Evolutionary conservation across 2,888 invertebrate genomes (phyloP), one percentile per base, ranked within the genome.

Genomic region (Rugalucina vietnamica): DNA sequence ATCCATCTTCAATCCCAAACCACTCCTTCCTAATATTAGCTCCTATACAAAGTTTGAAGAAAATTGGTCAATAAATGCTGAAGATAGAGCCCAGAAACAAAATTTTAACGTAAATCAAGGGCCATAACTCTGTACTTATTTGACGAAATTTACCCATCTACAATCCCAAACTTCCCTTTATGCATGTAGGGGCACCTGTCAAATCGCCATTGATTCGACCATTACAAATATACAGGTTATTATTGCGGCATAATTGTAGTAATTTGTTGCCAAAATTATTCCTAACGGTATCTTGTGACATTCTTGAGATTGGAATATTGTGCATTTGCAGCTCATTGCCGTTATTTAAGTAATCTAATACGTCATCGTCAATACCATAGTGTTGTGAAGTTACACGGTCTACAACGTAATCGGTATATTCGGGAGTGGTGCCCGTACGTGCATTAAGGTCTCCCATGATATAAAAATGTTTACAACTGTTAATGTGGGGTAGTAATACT

Each of bases 401-500:
- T 54, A 54, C 10, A 21, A 4, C 21, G n/a, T n/a, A 18, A n/a
- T 54, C 54, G 8, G n/a, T 18, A 54, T 14, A 54, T 8, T 54
- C 54, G 3, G 54, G 14, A 14, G 54, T 4, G 54, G 10, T 54
- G n/a, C 54, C n/a, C n/a, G 54, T 54, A 54, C 54, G 54, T 4
- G 54, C 54, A 54, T 54, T 54, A 18, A 54, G n/a, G n/a, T 54
- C 54, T 54, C 54, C 54, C 54, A 54, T 54, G 54, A 54, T 54
- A 54, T 54, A 54, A 54, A 54, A 54, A 21, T 54, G n/a, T 54
- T 54, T 54, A 54, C 54, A 54, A 21, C n/a, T 54, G 14, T 54
- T n/a, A 54, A 54, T 54, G n/a, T 54, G n/a, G 14, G 54, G 54
- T 4, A 54, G n/a, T 21, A 54, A 21, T 18, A 54, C 54, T 4